phyloP scores from a whole-genome alignment of 2,797 vertebrate species.

The Peromyscus aztecus region DNA sequence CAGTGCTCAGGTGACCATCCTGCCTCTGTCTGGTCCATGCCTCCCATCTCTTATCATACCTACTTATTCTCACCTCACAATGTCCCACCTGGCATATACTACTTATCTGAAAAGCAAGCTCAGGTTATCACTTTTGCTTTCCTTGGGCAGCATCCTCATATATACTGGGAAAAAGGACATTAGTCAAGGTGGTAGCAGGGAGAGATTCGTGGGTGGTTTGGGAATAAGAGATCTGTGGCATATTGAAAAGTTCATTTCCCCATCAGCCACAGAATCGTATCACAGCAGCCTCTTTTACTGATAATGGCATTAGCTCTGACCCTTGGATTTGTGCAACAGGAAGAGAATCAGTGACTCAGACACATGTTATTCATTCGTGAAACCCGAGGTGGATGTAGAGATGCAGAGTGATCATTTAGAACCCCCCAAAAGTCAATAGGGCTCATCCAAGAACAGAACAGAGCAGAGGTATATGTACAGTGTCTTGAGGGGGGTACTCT shows the following conservation, averaged over 20 bases:
- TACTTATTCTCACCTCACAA: neutral
- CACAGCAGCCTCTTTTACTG: neutral
- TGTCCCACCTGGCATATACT: neutral
- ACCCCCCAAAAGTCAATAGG: neutral
- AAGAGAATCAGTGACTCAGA: neutral
- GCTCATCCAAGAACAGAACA: neutral
- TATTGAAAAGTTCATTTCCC: neutral
- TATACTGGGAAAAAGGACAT: neutral
- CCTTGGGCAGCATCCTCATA: neutral
- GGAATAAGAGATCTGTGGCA: neutral
- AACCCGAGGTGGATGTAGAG: neutral
- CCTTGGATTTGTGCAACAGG: neutral
- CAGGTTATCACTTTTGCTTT: neutral
- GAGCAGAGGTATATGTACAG: fast-evolving
- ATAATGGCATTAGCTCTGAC: neutral
- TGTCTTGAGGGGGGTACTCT: neutral
- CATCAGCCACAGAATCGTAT: neutral
- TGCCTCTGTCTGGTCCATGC: neutral
- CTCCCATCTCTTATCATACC: neutral
- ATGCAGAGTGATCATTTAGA: neutral
- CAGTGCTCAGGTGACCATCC: neutral
- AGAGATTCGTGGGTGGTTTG: neutral
- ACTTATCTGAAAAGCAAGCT: neutral
- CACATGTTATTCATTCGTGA: neutral
- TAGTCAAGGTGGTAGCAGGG: neutral